Conservation (phyloP, 2,113 vertebrate species). For the Cheilinus undulatus region DNA sequence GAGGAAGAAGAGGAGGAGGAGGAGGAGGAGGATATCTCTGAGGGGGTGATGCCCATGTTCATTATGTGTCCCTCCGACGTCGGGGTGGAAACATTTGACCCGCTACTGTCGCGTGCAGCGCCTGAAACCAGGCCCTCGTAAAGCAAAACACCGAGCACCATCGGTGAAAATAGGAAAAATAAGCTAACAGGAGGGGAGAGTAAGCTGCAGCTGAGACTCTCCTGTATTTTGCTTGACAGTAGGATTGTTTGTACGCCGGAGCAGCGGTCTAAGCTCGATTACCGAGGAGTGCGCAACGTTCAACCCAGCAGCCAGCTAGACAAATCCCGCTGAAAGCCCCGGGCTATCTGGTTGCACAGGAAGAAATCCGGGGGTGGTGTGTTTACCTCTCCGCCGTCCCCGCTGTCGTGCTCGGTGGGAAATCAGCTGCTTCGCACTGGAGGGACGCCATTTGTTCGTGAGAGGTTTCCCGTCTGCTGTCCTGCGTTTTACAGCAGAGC, state of each 20-base stretch:
- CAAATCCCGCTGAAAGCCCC: slow-evolving; percentile 1
- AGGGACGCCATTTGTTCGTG: slow-evolving; percentile 83
- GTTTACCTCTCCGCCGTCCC: slow-evolving; percentile 64
- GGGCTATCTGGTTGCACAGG: slow-evolving; percentile 6
- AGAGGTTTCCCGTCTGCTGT: slow-evolving; percentile 57
- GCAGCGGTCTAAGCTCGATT: slow-evolving; percentile 18
- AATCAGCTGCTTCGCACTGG: slow-evolving; percentile 78
- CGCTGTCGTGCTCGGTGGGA: slow-evolving; percentile 60
- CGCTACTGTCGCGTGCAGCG: slow-evolving; percentile 45
- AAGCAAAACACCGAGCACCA: slow-evolving; percentile 26
- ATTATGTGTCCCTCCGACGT: slow-evolving; percentile 42
- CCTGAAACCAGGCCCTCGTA: slow-evolving; percentile 36
- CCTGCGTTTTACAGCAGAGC: slow-evolving; percentile 42
- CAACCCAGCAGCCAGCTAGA: slow-evolving; percentile 15
- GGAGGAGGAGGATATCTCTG: slow-evolving; percentile 46
- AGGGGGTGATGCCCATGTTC: slow-evolving; percentile 65
- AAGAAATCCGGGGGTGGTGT: slow-evolving; percentile 42
- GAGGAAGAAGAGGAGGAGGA: slow-evolving; percentile 5
- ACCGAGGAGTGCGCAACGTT: slow-evolving; percentile 37
- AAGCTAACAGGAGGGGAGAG: slow-evolving; percentile 21
- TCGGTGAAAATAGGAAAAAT: slow-evolving; percentile 8
- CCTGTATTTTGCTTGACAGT: slow-evolving; percentile 24
- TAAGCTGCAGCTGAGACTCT: slow-evolving; percentile 46
- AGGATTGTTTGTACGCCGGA: slow-evolving; percentile 31
- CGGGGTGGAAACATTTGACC: slow-evolving; percentile 63